Evolutionary conservation across 2,888 invertebrate genomes (phyloP).

Genomic region (Leptothorax acervorum): DNA sequence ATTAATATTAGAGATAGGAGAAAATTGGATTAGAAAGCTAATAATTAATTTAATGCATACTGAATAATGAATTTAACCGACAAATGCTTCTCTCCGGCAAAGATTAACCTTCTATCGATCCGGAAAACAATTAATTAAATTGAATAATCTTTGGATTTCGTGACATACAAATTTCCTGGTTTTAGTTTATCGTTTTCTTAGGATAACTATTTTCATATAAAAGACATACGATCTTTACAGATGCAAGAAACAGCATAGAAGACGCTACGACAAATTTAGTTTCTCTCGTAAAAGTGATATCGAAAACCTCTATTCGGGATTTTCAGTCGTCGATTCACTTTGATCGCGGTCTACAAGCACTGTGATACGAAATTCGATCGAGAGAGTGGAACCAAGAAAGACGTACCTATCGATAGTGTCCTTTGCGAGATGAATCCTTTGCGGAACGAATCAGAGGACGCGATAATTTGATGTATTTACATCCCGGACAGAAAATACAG

Average conservation of each 20-base stretch:
- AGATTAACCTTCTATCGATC: slow-evolving; percentile 25
- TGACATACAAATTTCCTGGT: neutral
- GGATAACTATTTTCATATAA: neutral
- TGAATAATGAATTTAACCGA: slow-evolving; percentile 30
- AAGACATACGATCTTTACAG: neutral
- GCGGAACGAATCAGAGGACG: neutral
- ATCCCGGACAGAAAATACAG: neutral
- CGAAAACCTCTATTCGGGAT: neutral
- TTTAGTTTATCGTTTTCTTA: neutral
- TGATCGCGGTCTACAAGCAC: neutral
- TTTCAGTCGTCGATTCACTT: slow-evolving; percentile 18
- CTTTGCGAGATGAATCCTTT: slow-evolving; percentile 5
- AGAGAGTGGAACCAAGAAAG: neutral
- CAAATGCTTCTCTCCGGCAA: neutral
- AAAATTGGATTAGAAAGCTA: too few species aligned
- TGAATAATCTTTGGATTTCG: neutral
- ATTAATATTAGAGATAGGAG: neutral
- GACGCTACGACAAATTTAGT: neutral
- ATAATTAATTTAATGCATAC: neutral
- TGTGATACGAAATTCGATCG: slow-evolving; percentile 6
- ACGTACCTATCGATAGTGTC: neutral
- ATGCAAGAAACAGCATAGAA: neutral
- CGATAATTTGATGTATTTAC: slow-evolving; percentile 11
- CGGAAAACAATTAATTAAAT: neutral
- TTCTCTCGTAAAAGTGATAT: neutral